These are phyloP conservation scores for Alviniconcha marisindica DNA, from an alignment of 1,140 invertebrate genomes.

Conservation along the genomic window DNA sequence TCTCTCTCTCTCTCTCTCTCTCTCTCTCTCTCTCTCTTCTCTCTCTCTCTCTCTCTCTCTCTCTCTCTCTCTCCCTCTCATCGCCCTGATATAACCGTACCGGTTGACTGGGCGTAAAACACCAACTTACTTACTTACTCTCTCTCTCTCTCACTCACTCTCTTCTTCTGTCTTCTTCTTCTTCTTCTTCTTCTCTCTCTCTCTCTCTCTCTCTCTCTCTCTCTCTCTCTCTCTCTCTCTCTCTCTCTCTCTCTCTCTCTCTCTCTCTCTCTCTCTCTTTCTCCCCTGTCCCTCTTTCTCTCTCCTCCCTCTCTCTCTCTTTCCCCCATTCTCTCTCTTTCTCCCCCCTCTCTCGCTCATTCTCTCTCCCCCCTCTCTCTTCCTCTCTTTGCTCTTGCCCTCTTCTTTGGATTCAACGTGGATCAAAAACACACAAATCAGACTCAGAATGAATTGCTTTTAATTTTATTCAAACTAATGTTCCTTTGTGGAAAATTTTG, in stretches of 20 bases:
- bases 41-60: slow-evolving; percentile 35
- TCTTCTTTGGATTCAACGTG: too few species aligned
- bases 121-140: neutral
- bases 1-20: slow-evolving; percentile 28
- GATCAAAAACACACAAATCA: too few species aligned
- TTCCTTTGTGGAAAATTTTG: slow-evolving; percentile 29
- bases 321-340: neutral
- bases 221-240: neutral
- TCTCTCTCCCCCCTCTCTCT: neutral
- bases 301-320: neutral
- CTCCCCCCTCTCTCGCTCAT: neutral
- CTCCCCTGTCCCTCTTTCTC: neutral
- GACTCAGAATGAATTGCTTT: too few species aligned
- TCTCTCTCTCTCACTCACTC: slow-evolving; percentile 25
- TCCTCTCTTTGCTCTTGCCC: neutral
- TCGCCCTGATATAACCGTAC: neutral
- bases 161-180: neutral
- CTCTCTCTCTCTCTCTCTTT: slow-evolving; percentile 18
- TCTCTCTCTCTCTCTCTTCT: slow-evolving; percentile 35
- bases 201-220: slow-evolving; percentile 8
- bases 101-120: neutral
- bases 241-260: neutral
- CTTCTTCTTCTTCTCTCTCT: neutral
- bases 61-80: neutral
- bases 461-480: neutral